These are phyloP conservation scores for Drosophila maculinotata DNA, from an alignment of 2,888 invertebrate species.

Conservation along the genomic window DNA sequence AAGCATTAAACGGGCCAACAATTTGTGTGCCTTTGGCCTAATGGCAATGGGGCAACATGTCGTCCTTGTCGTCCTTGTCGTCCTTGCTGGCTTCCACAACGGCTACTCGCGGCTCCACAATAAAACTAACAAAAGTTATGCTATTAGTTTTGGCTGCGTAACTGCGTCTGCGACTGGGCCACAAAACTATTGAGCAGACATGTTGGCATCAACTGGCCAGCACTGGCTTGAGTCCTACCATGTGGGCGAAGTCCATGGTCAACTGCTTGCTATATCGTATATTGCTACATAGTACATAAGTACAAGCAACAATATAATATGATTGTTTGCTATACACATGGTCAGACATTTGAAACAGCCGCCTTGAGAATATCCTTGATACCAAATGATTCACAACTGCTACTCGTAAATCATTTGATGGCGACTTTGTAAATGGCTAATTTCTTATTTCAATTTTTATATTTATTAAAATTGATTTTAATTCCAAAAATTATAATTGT, in stretches of 20 bases:
- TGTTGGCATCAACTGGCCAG: constrained; percentile 61
- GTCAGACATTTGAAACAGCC: not conserved
- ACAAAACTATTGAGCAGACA: constrained; percentile 70
- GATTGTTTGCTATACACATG: not conserved
- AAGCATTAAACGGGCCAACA: constrained; percentile 33
- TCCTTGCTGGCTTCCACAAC: constrained; percentile 7
- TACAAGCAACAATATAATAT: not conserved
- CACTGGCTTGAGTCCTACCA: constrained; percentile 11
- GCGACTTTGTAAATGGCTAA: too few species aligned
- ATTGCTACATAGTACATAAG: constrained; percentile 8
- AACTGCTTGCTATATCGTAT: not conserved
- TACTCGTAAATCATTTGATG: not conserved
- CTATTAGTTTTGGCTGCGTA: constrained; percentile 72
- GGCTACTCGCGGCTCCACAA: constrained; percentile 12
- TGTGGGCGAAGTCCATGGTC: constrained; percentile 57
- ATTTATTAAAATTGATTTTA: too few species aligned
- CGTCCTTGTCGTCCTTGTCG: constrained; percentile 17
- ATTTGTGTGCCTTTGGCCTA: constrained; percentile 46
- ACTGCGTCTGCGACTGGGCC: constrained; percentile 54
- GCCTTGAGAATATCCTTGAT: not conserved
- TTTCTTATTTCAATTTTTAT: too few species aligned
- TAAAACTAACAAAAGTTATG: constrained; percentile 54
- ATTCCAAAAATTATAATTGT: too few species aligned
- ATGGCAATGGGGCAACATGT: constrained; percentile 50
- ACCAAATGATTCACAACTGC: not conserved